Conservation (phyloP, 2,113 vertebrate species). For the human (Homo sapiens) region DNA sequence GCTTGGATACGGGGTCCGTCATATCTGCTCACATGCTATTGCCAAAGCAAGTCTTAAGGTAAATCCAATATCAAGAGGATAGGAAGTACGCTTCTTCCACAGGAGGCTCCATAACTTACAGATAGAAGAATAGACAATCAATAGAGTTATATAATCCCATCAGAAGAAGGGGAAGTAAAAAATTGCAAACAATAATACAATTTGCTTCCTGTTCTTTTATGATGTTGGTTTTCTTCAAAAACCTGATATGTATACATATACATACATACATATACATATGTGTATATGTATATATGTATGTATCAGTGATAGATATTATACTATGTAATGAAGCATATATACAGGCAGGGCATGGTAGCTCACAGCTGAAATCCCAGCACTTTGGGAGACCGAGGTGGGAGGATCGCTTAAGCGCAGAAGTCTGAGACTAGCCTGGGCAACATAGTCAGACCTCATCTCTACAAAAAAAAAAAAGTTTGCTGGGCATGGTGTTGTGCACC, state of each 20-base stretch:
- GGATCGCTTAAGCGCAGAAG: too few species aligned
- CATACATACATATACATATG: not conserved
- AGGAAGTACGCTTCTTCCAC: not conserved
- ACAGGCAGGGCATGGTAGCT: not conserved
- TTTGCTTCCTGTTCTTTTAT: not conserved
- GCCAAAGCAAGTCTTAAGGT: not conserved
- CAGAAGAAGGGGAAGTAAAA: not conserved
- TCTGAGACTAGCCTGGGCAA: too few species aligned
- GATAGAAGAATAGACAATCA: not conserved
- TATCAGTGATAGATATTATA: not conserved
- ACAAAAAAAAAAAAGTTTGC: too few species aligned
- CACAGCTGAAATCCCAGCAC: too few species aligned
- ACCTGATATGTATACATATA: not conserved
- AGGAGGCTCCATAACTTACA: not conserved
- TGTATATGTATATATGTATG: not conserved
- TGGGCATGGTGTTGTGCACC: too few species aligned
- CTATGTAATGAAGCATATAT: not conserved
- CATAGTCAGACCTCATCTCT: too few species aligned
- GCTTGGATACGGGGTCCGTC: not conserved
- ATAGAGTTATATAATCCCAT: not conserved
- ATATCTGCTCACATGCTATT: not conserved
- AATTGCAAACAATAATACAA: not conserved
- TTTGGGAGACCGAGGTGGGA: too few species aligned
- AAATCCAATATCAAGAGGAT: not conserved
- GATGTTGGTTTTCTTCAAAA: not conserved